phyloP scores from a whole-genome alignment of 1,140 invertebrate species.

The Drosophila sechellia region DNA sequence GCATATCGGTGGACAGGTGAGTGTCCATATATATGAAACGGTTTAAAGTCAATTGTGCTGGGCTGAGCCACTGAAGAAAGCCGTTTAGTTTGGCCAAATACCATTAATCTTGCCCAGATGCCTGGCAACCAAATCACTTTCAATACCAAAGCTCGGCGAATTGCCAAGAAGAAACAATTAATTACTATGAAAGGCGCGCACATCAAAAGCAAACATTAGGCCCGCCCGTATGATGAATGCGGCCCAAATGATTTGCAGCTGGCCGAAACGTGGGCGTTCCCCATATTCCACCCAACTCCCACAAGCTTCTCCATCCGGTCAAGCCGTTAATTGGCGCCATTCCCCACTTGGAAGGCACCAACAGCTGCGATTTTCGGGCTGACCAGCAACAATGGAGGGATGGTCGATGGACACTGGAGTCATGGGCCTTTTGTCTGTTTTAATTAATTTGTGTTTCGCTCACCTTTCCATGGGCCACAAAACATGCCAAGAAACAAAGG shows the following conservation, averaged over 20 bases:
- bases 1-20: slow-evolving; percentile 94
- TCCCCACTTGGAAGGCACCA: slow-evolving; percentile 34
- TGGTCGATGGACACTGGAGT: slow-evolving; percentile 15
- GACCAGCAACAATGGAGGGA: slow-evolving; percentile 46
- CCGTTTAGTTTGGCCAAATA: slow-evolving; percentile 17
- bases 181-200: slow-evolving; percentile 74
- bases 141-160: slow-evolving; percentile 33
- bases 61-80: background rate
- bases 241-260: slow-evolving; percentile 74
- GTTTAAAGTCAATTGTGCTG: slow-evolving; percentile 7
- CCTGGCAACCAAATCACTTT: slow-evolving; percentile 58
- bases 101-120: slow-evolving; percentile 71
- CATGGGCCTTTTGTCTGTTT: slow-evolving; percentile 59
- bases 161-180: slow-evolving; percentile 69
- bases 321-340: slow-evolving; percentile 67
- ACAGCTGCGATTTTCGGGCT: slow-evolving; percentile 46
- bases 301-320: background rate
- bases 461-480: slow-evolving; percentile 53
- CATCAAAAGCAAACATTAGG: slow-evolving; percentile 79
- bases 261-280: slow-evolving; percentile 10
- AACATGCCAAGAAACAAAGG: slow-evolving; percentile 32
- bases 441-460: slow-evolving; percentile 80
- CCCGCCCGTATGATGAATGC: slow-evolving; percentile 70
- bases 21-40: slow-evolving; percentile 23
- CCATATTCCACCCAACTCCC: slow-evolving; percentile 5